A percentile compares a stretch with the other conserved stretches of the same genome.
phyloP scores from a whole-genome alignment of 2,888 invertebrate genomes.

The Phengaris alcon region DNA sequence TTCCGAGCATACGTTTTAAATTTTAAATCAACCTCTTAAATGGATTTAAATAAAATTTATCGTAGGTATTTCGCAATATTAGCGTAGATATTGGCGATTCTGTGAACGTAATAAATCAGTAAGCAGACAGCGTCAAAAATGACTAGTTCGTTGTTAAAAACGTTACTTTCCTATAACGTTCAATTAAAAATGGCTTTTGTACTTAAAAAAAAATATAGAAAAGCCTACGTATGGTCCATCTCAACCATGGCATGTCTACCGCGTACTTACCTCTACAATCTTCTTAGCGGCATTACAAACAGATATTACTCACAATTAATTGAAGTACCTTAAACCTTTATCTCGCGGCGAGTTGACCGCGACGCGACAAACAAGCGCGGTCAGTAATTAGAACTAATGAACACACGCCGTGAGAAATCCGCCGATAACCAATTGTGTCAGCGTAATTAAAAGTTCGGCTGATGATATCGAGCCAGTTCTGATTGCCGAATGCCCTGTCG shows the following conservation, averaged over 20 bases:
- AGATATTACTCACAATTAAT: slow-evolving; percentile 74
- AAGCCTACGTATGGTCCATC: too few relatives aligned
- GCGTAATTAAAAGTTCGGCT: slow-evolving; percentile 77
- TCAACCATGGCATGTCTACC: neutral
- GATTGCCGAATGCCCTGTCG: slow-evolving; percentile 53
- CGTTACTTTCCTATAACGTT: too few relatives aligned
- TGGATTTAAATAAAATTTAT: too few relatives aligned
- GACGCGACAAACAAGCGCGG: slow-evolving; percentile 72
- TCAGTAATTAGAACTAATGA: slow-evolving; percentile 79
- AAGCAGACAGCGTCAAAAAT: too few relatives aligned
- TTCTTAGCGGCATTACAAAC: slow-evolving; percentile 55
- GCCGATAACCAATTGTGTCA: slow-evolving; percentile 78
- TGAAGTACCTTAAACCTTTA: slow-evolving; percentile 78
- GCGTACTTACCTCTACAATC: neutral
- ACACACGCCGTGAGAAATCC: slow-evolving; percentile 77
- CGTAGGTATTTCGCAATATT: too few relatives aligned
- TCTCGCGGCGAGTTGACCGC: slow-evolving; percentile 44
- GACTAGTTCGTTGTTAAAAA: too few relatives aligned
- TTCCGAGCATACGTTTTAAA: too few relatives aligned
- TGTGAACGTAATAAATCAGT: too few relatives aligned
- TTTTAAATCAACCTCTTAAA: too few relatives aligned
- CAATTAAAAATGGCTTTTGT: too few relatives aligned
- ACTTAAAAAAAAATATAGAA: too few relatives aligned
- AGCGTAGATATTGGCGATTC: too few relatives aligned
- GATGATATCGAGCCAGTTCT: slow-evolving; percentile 72